Base-by-base conservation (phyloP, 92 coral and sea anemone species). In the Galaxea fascicularis region DNA sequence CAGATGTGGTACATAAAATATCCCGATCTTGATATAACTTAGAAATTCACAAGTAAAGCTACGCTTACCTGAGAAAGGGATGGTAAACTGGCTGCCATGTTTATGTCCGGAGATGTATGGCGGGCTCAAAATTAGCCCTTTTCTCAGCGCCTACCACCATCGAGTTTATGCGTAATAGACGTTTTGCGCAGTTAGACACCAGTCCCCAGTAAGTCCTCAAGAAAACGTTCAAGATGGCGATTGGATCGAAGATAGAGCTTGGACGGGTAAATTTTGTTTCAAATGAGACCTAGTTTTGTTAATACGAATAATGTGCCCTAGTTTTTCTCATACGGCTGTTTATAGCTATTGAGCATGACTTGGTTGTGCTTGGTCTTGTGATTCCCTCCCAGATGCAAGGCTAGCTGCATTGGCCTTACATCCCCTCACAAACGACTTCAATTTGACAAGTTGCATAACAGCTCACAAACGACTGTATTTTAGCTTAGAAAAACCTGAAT, bases 181-280 rank as follows among this genome's bases (percentile, higher is more conserved):
- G 30, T 76, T 5, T 10, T 35, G 79, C 81, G 87, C 87, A 49
- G 16, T 20, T 73, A 41, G 64, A 25, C 17, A 17, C 89, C 78
- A 85, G 89, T 44, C 73, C 67, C 65, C 35, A 35, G 41, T 6
- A 35, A 6, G 41, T 25, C 4, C 13, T 65, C 14, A 28, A 31
- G 26, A 11, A 18, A 57, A 74, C 51, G 77, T 73, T 44, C 90
- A 92, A 92, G 82, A 94, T 94, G 98, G 98, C 98, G 89, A 91
- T 92, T 54, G 99, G 99, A 6, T 97, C 99, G 75, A 97, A 97
- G 87, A 97, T 97, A 20, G 99, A 97, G 73, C 93, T 97, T 35
- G 92, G 95, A 59, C 83, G 99, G 94, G 99, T 97, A 86, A 86
- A 76, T 17, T 66, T 69, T 14, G 18, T 8, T 45, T 57, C 21